Conservation (phyloP, 2,888 invertebrate species). For the Parochlus steinenii region DNA sequence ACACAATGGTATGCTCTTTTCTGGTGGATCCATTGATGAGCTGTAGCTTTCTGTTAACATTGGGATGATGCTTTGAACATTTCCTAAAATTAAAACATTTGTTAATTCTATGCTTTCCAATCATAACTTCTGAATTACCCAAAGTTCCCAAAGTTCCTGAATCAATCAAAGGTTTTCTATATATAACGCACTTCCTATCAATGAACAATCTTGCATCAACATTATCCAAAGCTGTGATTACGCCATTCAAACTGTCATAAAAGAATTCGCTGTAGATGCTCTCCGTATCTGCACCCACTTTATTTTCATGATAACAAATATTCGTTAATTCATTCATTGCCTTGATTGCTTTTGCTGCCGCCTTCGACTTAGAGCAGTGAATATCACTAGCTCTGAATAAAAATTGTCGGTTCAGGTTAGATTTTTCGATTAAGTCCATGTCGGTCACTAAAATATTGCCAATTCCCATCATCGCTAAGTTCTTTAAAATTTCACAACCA, state of each 20-base stretch:
- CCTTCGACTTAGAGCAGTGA: slow-evolving; percentile 76
- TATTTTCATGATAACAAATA: slow-evolving; percentile 64
- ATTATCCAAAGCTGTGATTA: slow-evolving; percentile 96
- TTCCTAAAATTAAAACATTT: slow-evolving; percentile 71
- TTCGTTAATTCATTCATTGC: slow-evolving; percentile 70
- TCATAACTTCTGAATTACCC: too few species aligned
- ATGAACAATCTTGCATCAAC: slow-evolving; percentile 96
- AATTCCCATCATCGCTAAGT: slow-evolving; percentile 96
- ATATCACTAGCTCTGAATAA: slow-evolving; percentile 91
- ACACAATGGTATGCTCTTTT: slow-evolving; percentile 96
- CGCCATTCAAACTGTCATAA: slow-evolving; percentile 83
- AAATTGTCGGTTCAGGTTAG: slow-evolving; percentile 96
- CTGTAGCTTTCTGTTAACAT: slow-evolving; percentile 94
- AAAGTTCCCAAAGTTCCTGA: slow-evolving; percentile 97
- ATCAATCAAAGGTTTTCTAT: slow-evolving; percentile 88
- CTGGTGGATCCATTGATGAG: slow-evolving; percentile 94
- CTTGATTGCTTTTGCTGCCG: slow-evolving; percentile 75
- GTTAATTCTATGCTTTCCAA: too few species aligned
- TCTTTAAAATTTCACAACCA: slow-evolving; percentile 94
- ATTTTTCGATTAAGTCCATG: slow-evolving; percentile 98
- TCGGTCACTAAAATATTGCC: slow-evolving; percentile 80
- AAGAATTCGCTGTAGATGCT: slow-evolving; percentile 85
- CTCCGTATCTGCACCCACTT: slow-evolving; percentile 93
- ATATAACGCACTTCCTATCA: slow-evolving; percentile 95
- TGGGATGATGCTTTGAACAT: slow-evolving; percentile 91